Evolutionary conservation across 2,797 vertebrate species (phyloP).

Genomic region (Micromesistius poutassou): DNA sequence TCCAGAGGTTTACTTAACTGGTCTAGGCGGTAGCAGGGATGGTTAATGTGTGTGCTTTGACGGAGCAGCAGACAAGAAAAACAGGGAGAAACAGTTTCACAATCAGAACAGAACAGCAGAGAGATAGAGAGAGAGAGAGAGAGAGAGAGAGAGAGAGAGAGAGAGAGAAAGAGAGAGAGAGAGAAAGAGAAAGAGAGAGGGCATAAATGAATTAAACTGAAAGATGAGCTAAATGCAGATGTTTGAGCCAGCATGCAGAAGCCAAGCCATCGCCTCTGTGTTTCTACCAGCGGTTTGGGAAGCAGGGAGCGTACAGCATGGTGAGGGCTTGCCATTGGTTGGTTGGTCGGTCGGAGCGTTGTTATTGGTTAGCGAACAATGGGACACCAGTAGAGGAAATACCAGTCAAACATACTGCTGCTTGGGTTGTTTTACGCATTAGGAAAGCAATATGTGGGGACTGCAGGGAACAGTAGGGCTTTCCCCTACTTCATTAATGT

Average conservation of each 20-base stretch:
- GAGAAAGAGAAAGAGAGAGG: slow-evolving; percentile 57
- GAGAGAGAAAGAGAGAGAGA: slow-evolving; percentile 57
- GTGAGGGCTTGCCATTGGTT: slow-evolving; percentile 30
- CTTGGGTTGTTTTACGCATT: background rate
- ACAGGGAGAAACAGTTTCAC: slow-evolving; percentile 93
- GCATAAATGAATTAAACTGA: slow-evolving; percentile 80
- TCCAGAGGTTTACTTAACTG: slow-evolving; percentile 97
- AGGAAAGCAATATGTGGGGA: too few relatives aligned
- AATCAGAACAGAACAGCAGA: slow-evolving; percentile 82
- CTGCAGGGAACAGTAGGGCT: background rate
- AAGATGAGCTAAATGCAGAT: slow-evolving; percentile 89
- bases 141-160: slow-evolving; percentile 58
- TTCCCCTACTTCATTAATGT: too few relatives aligned
- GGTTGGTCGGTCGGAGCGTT: background rate
- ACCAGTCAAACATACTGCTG: background rate
- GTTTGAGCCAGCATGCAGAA: slow-evolving; percentile 84
- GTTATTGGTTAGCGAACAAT: background rate
- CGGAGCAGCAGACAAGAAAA: slow-evolving; percentile 95
- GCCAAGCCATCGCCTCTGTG: slow-evolving; percentile 21
- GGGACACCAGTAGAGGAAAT: background rate
- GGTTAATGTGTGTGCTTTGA: slow-evolving; percentile 99
- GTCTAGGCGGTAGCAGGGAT: slow-evolving; percentile 99
- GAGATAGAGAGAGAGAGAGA: slow-evolving; percentile 72
- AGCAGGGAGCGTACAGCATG: slow-evolving; percentile 47
- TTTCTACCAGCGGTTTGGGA: slow-evolving; percentile 38